Conservation (phyloP, 2,888 invertebrate genomes). For the Diarsia brunnea region DNA sequence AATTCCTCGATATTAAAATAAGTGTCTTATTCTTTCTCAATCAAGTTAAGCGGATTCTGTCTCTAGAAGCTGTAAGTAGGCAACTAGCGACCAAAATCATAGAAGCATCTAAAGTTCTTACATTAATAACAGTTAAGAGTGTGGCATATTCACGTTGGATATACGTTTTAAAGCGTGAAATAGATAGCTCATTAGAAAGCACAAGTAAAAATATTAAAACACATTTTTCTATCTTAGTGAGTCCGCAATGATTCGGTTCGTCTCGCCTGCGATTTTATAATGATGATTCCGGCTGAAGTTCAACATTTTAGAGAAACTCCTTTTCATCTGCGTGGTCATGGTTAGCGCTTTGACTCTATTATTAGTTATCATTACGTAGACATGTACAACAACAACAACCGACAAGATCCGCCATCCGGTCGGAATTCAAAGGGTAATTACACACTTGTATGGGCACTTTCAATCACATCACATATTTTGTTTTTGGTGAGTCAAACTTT, state of each 20-base stretch:
- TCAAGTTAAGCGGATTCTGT: background rate
- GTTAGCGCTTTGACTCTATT: slow-evolving; percentile 34
- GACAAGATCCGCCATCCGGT: slow-evolving; percentile 2
- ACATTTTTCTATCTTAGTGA: slow-evolving; percentile 51
- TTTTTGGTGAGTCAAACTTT: slow-evolving; percentile 1
- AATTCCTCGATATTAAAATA: background rate
- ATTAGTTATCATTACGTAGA: slow-evolving; percentile 41
- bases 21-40: background rate
- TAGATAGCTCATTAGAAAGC: slow-evolving; percentile 65
- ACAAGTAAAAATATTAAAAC: slow-evolving; percentile 51
- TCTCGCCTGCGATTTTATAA: slow-evolving; percentile 70
- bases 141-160: slow-evolving; percentile 14
- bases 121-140: background rate
- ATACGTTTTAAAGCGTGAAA: slow-evolving; percentile 50
- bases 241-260: slow-evolving; percentile 53
- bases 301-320: slow-evolving; percentile 60
- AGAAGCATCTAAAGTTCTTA: background rate
- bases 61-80: background rate
- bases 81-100: background rate
- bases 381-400: background rate
- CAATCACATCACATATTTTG: slow-evolving; percentile 23
- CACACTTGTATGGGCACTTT: slow-evolving; percentile 7
- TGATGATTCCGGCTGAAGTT: slow-evolving; percentile 59
- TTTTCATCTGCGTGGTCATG: slow-evolving; percentile 40
- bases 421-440: slow-evolving; percentile 28